These are phyloP conservation scores for Condylostylus longicornis DNA, from an alignment of 1,140 invertebrate species.

Conservation along the genomic window DNA sequence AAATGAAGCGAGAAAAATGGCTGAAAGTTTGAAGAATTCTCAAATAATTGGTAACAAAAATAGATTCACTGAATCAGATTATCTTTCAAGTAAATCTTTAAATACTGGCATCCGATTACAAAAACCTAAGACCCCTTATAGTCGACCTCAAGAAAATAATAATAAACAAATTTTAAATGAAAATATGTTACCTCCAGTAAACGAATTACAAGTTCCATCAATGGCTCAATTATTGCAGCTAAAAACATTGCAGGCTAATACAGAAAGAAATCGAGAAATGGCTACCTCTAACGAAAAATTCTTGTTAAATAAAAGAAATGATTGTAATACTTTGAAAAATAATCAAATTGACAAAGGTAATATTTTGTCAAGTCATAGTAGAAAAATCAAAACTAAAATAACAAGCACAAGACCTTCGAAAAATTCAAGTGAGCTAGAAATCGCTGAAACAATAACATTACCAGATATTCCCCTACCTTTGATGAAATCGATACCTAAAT, in stretches of 20 bases:
- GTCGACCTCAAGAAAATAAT: constrained; percentile 10
- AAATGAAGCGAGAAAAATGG: constrained; percentile 54
- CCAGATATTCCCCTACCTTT: constrained; percentile 44
- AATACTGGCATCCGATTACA: constrained; percentile 8
- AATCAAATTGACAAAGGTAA: too few species aligned
- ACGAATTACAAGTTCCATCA: constrained; percentile 39
- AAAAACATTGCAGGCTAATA: constrained; percentile 45
- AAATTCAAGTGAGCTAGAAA: constrained; percentile 17
- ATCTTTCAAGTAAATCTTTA: constrained; percentile 4
- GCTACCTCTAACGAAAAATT: too few species aligned
- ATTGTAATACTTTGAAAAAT: constrained; percentile 12
- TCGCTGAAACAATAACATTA: constrained; percentile 36
- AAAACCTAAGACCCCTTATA: constrained; percentile 10
- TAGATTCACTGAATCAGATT: constrained; percentile 11
- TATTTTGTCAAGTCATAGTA: constrained; percentile 33
- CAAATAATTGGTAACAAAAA: constrained; percentile 15
- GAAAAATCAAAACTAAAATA: constrained; percentile 34
- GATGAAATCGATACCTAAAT: constrained; percentile 40
- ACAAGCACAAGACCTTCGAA: constrained; percentile 10
- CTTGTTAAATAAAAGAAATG: constrained; percentile 20
- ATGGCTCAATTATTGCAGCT: constrained; percentile 42
- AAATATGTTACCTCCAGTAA: constrained; percentile 9
- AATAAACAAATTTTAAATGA: constrained; percentile 10
- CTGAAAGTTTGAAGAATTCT: constrained; percentile 26
- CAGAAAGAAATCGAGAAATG: constrained; percentile 44